Evolutionary conservation across 2,113 vertebrate species (phyloP), one percentile per base, ranked within the genome.

Genomic region (Colistium nudipinnis): DNA sequence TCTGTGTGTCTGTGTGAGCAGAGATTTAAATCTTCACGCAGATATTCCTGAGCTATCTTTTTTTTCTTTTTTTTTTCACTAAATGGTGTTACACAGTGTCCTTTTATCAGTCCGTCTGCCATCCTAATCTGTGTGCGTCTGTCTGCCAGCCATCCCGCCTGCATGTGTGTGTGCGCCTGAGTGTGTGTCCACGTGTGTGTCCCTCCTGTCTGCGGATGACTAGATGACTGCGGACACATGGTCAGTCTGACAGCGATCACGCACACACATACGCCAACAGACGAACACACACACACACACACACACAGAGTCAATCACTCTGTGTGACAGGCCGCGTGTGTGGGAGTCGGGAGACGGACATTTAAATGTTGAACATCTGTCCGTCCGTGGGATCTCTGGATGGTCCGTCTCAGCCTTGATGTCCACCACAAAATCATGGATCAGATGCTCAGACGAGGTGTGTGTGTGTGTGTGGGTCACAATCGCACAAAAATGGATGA

Each of bases 21-120:
- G 70, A 87, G 80, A 86, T 87, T 86, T 83, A 84, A 88, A 87
- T 88, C 84, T 80, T 72, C 33, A 17, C 13, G 41, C 75, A 76
- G 80, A 83, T 82, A 72, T 83, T 82, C 67, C 62, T 1, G 1
- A 68, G 39, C 56, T 76, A 59, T 70, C 73, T 57, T 54, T 45
- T 22, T 19, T 47, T 72, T 62, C 57, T n/a, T n/a, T 70, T 70
- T 57, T 54, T 45, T 22, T 19, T 47, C 74, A 60, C 57, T 57
- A 83, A 86, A 72, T 79, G 61, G 74, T 73, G 68, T 74, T 76
- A 62, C 67, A 35, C 59, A 17, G 36, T 68, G 30, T 45, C 67
- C 13, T 30, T 36, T 53, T 30, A 62, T 70, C 73, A 61, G 68
- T 69, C 62, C 53, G 48, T 70, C 76, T 49, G 53, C 67, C 67